Percentiles rank a stretch among this genome's conserved stretches.
Conservation (phyloP, 1,140 invertebrate genomes). For the Platorchestia sp. region DNA sequence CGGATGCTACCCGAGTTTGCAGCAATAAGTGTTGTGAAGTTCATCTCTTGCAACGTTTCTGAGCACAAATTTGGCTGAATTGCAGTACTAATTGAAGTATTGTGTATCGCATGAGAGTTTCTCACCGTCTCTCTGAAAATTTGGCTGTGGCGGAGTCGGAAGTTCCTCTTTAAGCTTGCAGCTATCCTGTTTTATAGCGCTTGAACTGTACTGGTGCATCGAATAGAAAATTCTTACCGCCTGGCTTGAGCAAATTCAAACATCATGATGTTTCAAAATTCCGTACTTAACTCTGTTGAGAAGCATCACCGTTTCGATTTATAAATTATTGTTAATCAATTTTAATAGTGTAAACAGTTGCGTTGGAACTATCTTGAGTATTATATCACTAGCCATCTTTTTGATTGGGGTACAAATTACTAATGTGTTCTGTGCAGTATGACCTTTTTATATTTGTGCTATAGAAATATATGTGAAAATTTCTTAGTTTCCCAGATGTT, state of each 20-base stretch:
- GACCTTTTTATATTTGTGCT: no score
- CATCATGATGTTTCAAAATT: no score
- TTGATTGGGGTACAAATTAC: neutral
- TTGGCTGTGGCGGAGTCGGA: neutral
- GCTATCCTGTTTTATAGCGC: no score
- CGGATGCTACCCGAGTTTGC: neutral
- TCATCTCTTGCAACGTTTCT: neutral
- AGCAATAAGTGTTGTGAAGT: neutral
- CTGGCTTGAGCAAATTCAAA: no score
- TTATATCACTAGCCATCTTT: neutral
- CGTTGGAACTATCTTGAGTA: neutral
- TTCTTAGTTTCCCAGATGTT: no score
- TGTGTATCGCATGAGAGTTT: neutral
- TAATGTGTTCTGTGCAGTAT: neutral
- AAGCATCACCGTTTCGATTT: no score
- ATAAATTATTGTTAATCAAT: no score
- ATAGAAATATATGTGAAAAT: no score
- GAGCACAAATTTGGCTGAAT: neutral
- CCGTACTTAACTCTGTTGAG: no score
- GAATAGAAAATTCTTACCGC: no score
- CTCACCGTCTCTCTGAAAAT: neutral
- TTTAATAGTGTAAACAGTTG: no score
- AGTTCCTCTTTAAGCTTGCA: neutral
- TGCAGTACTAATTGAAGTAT: neutral
- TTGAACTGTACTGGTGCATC: no score